Evolutionary conservation across 2,113 vertebrate genomes (phyloP).

Genomic region (Pandion haliaetus): DNA sequence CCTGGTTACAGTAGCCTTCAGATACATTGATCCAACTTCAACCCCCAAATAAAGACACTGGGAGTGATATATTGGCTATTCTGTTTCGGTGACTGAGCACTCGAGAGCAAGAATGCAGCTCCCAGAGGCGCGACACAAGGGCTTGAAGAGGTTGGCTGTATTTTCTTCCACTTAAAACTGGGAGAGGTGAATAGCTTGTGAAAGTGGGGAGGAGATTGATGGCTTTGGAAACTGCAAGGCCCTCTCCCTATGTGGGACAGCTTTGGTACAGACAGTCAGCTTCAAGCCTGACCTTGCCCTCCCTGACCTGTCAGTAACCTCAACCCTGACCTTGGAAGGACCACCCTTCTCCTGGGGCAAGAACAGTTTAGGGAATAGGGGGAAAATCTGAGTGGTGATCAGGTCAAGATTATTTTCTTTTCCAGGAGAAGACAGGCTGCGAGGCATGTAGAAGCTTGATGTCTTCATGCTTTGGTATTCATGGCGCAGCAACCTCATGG

Average conservation of each 20-base stretch:
- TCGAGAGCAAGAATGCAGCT: background rate
- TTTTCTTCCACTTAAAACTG: slow-evolving; percentile 9
- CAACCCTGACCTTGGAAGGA: slow-evolving; percentile 24
- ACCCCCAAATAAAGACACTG: background rate
- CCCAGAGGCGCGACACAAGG: background rate
- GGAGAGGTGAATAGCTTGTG: slow-evolving; percentile 31
- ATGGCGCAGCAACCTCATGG: background rate
- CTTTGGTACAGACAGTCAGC: background rate
- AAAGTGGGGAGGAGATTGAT: slow-evolving; percentile 42
- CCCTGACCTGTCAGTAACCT: slow-evolving; percentile 26
- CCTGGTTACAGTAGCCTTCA: slow-evolving; percentile 9
- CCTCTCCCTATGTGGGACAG: background rate
- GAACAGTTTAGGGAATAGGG: background rate
- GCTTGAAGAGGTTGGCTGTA: slow-evolving; percentile 37
- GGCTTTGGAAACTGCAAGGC: slow-evolving; percentile 24
- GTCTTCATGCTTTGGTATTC: slow-evolving; percentile 31
- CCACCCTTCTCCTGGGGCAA: background rate
- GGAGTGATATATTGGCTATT: slow-evolving; percentile 6
- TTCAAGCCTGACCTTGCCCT: slow-evolving; percentile 17
- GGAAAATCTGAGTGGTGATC: background rate
- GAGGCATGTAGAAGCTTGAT: background rate
- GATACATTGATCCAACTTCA: slow-evolving; percentile 8
- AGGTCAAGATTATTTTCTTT: background rate
- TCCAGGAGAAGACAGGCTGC: background rate
- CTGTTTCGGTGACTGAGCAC: background rate